These are phyloP conservation scores for Enteromius treurensis DNA, from an alignment of 2,797 vertebrate genomes.

Conservation along the genomic window DNA sequence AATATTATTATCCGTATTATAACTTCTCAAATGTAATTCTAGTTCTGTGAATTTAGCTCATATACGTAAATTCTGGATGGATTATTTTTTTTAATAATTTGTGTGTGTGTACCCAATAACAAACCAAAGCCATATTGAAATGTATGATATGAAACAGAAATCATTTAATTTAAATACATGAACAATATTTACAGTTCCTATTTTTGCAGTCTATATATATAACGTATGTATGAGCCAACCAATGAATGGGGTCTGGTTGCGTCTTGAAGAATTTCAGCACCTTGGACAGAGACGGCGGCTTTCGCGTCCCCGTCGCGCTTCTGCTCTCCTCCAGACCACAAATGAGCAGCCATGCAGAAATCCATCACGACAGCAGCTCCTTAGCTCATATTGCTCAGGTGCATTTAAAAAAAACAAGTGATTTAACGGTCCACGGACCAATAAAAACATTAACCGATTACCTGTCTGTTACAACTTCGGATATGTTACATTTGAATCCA, in stretches of 20 bases:
- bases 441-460: background rate
- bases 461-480: background rate
- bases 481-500: background rate
- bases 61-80: background rate
- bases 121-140: background rate
- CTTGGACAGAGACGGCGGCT: slow-evolving; percentile 61
- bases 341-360: slow-evolving; percentile 56
- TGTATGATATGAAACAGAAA: background rate
- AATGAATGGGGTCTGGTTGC: background rate
- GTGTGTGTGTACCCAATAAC: background rate
- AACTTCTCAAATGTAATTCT: background rate
- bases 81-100: background rate
- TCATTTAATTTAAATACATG: background rate
- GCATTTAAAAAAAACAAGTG: no score
- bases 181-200: background rate
- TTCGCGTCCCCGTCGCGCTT: slow-evolving; percentile 38
- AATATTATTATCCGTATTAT: background rate
- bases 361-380: slow-evolving; percentile 50
- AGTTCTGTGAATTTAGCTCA: background rate
- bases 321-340: slow-evolving; percentile 28
- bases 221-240: background rate
- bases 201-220: background rate
- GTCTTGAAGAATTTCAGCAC: slow-evolving; percentile 62
- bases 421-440: background rate
- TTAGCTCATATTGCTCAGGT: background rate